Evolutionary conservation across 1,140 invertebrate genomes (phyloP).

Genomic region (Ceratitis capitata): DNA sequence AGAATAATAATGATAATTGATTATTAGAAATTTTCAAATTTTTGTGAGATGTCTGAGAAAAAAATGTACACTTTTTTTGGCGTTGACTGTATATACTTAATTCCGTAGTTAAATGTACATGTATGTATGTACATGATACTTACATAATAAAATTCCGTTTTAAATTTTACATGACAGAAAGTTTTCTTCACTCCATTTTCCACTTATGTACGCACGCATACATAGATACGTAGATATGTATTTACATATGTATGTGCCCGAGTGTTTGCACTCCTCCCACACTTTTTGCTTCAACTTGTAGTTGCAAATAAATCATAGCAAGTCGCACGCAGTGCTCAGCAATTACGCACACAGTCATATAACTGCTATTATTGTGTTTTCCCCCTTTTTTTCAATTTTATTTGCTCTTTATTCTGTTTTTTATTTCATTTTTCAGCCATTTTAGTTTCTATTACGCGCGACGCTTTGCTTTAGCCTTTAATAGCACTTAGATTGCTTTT

Average conservation of each 20-base stretch:
- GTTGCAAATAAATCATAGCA: slow-evolving; percentile 9
- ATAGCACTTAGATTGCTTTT: not conserved
- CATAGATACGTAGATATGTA: no score
- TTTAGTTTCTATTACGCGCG: slow-evolving; percentile 14
- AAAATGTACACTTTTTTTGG: no score
- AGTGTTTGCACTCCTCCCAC: not conserved
- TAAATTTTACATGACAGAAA: not conserved
- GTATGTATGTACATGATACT: not conserved
- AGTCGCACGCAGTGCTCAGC: not conserved
- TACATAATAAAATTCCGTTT: not conserved
- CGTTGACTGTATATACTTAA: no score
- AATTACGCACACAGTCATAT: not conserved
- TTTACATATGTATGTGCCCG: no score
- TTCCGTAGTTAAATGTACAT: no score
- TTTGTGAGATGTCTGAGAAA: no score
- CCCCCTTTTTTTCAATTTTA: slow-evolving; percentile 5
- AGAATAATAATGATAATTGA: no score
- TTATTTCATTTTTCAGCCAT: not conserved
- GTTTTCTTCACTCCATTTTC: not conserved
- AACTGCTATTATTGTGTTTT: not conserved
- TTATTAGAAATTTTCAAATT: no score
- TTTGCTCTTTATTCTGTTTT: not conserved
- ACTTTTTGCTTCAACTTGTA: not conserved
- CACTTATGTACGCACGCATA: not conserved
- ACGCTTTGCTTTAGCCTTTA: not conserved